phyloP scores from a whole-genome alignment of 2,797 vertebrate genomes.

The Nothura maculosa region DNA sequence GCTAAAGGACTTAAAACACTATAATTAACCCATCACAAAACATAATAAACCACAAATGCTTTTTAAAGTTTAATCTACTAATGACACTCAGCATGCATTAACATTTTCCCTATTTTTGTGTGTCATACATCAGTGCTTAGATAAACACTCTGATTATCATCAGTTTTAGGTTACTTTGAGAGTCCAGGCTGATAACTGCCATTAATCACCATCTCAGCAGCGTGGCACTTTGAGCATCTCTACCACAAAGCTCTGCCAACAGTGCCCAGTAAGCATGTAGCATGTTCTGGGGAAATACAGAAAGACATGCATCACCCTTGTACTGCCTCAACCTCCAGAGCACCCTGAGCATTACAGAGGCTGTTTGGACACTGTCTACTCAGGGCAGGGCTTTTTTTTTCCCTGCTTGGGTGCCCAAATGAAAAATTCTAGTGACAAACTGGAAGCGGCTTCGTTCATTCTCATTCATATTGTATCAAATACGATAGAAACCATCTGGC shows the following conservation, averaged over 20 bases:
- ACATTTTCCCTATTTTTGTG: constrained; percentile 25
- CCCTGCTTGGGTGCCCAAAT: background rate
- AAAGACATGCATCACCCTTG: background rate
- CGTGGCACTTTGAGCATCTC: background rate
- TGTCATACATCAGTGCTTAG: constrained; percentile 31
- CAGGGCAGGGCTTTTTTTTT: background rate
- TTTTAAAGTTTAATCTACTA: constrained; percentile 46
- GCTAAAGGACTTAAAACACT: constrained; percentile 9
- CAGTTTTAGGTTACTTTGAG: constrained; percentile 45
- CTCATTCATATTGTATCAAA: background rate
- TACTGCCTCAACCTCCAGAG: background rate
- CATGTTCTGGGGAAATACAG: background rate
- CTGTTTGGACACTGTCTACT: background rate
- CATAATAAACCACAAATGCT: constrained; percentile 15
- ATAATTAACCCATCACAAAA: constrained; percentile 33
- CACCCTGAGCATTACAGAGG: background rate
- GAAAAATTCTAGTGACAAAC: background rate
- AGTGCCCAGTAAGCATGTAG: background rate
- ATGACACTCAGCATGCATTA: constrained; percentile 32
- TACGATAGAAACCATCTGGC: background rate
- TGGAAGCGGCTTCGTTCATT: background rate
- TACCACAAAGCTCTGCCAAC: background rate
- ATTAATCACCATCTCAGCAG: constrained; percentile 59
- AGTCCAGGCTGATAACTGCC: constrained; percentile 17
- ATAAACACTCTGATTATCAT: constrained; percentile 59